Conservation (phyloP, 2,888 invertebrate species). For the Bombylius discolor region DNA sequence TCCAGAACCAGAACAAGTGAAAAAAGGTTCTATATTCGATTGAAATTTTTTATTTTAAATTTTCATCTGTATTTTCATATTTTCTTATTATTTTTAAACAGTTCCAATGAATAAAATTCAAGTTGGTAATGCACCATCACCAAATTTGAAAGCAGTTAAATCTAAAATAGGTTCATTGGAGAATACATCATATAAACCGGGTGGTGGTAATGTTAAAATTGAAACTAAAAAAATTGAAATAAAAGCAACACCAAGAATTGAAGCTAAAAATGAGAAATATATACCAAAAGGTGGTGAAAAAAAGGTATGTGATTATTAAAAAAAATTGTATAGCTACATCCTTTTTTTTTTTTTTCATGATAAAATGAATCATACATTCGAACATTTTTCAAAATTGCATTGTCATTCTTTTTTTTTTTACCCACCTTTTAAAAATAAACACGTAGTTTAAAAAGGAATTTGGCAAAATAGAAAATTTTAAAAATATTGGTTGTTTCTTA, state of each 20-base stretch:
- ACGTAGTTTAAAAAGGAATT: no score
- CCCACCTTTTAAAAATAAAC: no score
- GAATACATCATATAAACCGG: conserved; percentile 80
- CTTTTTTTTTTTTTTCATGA: no score
- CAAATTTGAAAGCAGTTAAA: conserved; percentile 79
- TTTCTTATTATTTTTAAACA: conserved; percentile 16
- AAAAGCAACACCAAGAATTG: conserved; percentile 73
- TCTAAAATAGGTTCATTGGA: conserved; percentile 86
- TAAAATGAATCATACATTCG: no score
- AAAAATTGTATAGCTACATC: no score
- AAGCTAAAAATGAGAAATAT: conserved; percentile 83
- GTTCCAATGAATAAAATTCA: conserved; percentile 88
- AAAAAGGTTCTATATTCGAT: conserved; percentile 53
- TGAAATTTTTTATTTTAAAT: neutral
- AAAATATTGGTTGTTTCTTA: no score
- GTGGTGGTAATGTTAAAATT: conserved; percentile 78
- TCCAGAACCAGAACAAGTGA: conserved; percentile 54
- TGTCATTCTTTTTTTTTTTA: no score
- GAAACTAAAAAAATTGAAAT: conserved; percentile 77
- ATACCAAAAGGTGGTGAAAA: conserved; percentile 78
- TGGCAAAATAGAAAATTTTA: no score
- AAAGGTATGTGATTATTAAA: conserved; percentile 48
- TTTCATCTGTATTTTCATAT: neutral
- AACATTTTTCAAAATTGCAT: neutral
- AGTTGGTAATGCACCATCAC: conserved; percentile 83